Base-by-base conservation (phyloP, 23 tunicate species). In the Halocynthia roretzi region DNA sequence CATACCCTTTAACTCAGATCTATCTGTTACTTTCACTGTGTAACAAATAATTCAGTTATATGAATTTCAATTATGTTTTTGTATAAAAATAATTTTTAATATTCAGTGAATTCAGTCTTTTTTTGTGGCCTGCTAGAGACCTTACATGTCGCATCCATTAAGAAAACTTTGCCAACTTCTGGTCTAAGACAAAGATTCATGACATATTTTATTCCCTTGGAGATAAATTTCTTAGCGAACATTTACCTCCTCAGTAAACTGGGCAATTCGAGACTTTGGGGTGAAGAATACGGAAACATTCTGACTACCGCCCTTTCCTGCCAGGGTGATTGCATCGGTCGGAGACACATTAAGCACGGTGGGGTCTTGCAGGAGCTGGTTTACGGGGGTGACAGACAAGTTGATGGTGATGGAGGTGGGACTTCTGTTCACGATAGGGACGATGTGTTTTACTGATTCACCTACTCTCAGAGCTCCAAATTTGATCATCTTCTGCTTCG, bases 391-490 rank as follows among this genome's bases (percentile, higher is more conserved):
- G 0, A 81, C 83, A 51, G 89, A 84, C 10, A 93, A 67, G 76
- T 80, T 76, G 50, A 93, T 61, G 14, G 82, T 76, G 14, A 87
- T 83, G 6, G 93, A 77, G 6, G 81, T 76, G 71, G 98, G 86
- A 72, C 89, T 83, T 7, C 91, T 80, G 81, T 94, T 94, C 7
- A 88, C 81, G 82, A 94, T 88, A 54, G 99, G 95, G 10, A 94
- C 81, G 17, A 84, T 50, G 75, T 88, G 90, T 50, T 81, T 88
- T 62, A 78, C 90, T 5, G 80, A 77, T 64, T 88, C 91, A 0
- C 99, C 99, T 48, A 88, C 83, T 50, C 99, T 78, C 50, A 87
- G 54, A 6, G 94, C 91, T 7, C 99, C 99, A 56, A 94, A 81
- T 23, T 82, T 81, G 49, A 92, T 77, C 67, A 86, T 56, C 58